phyloP scores from a whole-genome alignment of 2,888 invertebrate genomes.

The Lagria hirta region DNA sequence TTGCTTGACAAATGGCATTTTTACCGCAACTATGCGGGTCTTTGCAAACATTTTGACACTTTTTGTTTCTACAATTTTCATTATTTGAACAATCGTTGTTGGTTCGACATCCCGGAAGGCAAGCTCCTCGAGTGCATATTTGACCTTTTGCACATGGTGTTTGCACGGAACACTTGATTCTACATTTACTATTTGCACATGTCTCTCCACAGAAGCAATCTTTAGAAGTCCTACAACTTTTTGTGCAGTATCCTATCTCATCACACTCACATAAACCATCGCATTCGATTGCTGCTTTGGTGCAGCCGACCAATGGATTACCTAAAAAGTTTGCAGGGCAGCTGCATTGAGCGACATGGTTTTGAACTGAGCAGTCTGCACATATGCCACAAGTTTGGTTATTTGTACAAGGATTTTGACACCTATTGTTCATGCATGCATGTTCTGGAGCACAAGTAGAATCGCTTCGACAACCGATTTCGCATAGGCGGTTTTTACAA shows the following conservation, averaged over 20 bases:
- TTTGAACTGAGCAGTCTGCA: conserved; percentile 78
- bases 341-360: conserved; percentile 83
- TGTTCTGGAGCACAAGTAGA: conserved; percentile 72
- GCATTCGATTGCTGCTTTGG: conserved; percentile 70
- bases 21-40: conserved; percentile 73
- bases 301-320: conserved; percentile 78
- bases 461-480: conserved; percentile 84
- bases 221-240: conserved; percentile 64
- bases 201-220: conserved; percentile 83
- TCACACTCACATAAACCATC: conserved; percentile 79
- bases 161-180: conserved; percentile 68
- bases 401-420: conserved; percentile 79
- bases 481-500: conserved; percentile 83
- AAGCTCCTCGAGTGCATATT: conserved; percentile 71
- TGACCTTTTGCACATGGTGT: conserved; percentile 75
- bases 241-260: conserved; percentile 76
- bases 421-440: conserved; percentile 81
- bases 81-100: conserved; percentile 78
- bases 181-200: conserved; percentile 73
- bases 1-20: conserved; percentile 76
- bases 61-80: conserved; percentile 69
- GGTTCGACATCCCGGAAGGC: conserved; percentile 76
- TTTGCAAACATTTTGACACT: conserved; percentile 72
- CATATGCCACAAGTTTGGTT: conserved; percentile 78
- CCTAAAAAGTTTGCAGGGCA: conserved; percentile 81